These are phyloP conservation scores for Apamea sordens DNA, from an alignment of 2,888 invertebrate species.

Conservation along the genomic window DNA sequence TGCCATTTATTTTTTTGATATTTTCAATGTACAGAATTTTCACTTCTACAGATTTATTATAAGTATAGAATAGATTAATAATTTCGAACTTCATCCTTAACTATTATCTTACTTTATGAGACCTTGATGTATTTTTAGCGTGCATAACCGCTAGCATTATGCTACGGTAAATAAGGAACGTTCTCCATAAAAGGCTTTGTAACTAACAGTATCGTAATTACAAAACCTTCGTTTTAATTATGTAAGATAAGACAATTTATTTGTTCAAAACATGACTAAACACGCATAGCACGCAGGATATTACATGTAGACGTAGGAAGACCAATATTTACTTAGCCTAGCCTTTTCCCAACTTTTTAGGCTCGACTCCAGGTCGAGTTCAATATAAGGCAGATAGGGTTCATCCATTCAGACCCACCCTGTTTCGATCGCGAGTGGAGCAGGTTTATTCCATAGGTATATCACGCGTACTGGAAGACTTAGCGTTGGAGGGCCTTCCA, in stretches of 20 bases:
- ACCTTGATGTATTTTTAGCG: neutral
- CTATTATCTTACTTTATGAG: too few relatives aligned
- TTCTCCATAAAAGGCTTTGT: conserved; percentile 17
- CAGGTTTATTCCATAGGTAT: neutral
- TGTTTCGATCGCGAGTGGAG: neutral
- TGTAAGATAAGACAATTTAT: neutral
- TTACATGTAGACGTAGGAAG: neutral
- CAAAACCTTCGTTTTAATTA: neutral
- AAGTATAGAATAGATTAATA: too few relatives aligned
- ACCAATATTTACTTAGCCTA: neutral
- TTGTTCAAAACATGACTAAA: neutral
- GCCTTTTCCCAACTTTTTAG: neutral
- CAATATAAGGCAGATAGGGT: neutral
- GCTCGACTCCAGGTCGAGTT: neutral
- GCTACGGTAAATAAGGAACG: neutral
- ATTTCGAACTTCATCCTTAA: too few relatives aligned
- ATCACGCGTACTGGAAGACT: too few relatives aligned
- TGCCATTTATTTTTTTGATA: too few relatives aligned
- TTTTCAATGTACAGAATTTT: too few relatives aligned
- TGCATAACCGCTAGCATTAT: neutral
- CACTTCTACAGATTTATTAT: too few relatives aligned
- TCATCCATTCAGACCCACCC: neutral
- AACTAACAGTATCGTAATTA: conserved; percentile 20
- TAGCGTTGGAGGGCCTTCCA: too few relatives aligned
- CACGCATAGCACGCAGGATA: neutral